Base-by-base conservation (phyloP, 2,888 invertebrate species). In the Agrypnus murinus region DNA sequence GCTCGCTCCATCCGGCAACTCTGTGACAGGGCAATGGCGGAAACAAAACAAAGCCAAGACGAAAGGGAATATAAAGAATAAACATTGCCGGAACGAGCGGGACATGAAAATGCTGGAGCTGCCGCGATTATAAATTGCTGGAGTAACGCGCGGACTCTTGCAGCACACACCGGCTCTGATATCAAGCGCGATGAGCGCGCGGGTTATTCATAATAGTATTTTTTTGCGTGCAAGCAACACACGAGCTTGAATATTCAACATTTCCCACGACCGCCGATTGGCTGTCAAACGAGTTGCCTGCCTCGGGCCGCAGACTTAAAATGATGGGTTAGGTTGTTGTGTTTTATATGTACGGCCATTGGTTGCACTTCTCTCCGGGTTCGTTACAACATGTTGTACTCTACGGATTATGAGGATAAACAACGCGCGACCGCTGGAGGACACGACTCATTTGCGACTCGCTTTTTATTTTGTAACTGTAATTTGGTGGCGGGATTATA, bases 71-170 rank as follows among this genome's bases (percentile, higher is more conserved):
- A n/a, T n/a, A 72, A 75, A 74, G 75, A 74, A 75, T 76, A 74
- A 76, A 76, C 72, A 74, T 74, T 65, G 72, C 72, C 69, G 72
- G 65, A 68, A 71, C 63, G 69, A 65, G 62, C 71, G 68, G 53
- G 68, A 76, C 76, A 76, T 71, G 76, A 72, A 76, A 76, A 74
- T 74, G 71, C 75, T 72, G 75, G 77, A 75, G 77, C 75, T 64
- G 67, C 73, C 71, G 75, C 74, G 74, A 75, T 75, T 74, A 77
- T 78, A 77, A 78, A 79, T 76, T 77, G 73, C 65, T 69, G 68
- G 57, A 65, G 58, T 62, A 71, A 55, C 60, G 53, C 60, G 60
- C 64, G 58, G 57, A 65, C 71, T 66, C 63, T 65, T 62, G 72
- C 62, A n/a, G n/a, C n/a, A n/a, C n/a, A n/a, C n/a, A 58, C 69